Conservation (phyloP, 2,888 invertebrate genomes). For the Rugalucina vietnamica region DNA sequence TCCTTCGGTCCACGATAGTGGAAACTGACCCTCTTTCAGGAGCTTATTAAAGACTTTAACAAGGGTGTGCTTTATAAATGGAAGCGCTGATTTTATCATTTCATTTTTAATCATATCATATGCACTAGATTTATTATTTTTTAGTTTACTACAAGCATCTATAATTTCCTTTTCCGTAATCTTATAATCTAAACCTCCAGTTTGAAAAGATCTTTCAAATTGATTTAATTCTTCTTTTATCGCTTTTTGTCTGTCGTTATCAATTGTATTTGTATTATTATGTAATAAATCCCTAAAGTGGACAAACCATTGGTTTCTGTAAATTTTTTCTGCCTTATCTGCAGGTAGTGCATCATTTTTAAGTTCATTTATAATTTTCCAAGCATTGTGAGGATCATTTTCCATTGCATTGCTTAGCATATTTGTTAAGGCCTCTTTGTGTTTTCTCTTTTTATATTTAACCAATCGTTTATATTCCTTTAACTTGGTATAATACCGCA, state of each 20-base stretch:
- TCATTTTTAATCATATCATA: too few relatives aligned
- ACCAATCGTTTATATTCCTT: not conserved
- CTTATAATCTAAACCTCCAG: not conserved
- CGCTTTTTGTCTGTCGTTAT: not conserved
- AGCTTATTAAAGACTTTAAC: too few relatives aligned
- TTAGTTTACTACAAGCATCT: too few relatives aligned
- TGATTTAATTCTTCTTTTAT: not conserved
- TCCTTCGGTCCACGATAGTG: too few relatives aligned
- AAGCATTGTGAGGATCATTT: not conserved
- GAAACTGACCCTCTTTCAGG: too few relatives aligned
- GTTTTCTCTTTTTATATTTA: not conserved
- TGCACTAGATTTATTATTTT: too few relatives aligned
- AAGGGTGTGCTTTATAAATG: too few relatives aligned
- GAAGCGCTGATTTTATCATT: too few relatives aligned
- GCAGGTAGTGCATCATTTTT: not conserved
- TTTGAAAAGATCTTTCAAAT: not conserved
- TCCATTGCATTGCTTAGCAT: not conserved
- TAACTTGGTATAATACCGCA: not conserved
- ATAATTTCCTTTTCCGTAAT: not conserved
- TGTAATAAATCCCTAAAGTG: not conserved
- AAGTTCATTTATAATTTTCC: not conserved
- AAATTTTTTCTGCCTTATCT: not conserved
- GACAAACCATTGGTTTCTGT: not conserved
- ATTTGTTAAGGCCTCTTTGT: not conserved
- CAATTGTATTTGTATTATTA: not conserved